Evolutionary conservation across 2,888 invertebrate genomes (phyloP).

Genomic region (Papilio demoleus): DNA sequence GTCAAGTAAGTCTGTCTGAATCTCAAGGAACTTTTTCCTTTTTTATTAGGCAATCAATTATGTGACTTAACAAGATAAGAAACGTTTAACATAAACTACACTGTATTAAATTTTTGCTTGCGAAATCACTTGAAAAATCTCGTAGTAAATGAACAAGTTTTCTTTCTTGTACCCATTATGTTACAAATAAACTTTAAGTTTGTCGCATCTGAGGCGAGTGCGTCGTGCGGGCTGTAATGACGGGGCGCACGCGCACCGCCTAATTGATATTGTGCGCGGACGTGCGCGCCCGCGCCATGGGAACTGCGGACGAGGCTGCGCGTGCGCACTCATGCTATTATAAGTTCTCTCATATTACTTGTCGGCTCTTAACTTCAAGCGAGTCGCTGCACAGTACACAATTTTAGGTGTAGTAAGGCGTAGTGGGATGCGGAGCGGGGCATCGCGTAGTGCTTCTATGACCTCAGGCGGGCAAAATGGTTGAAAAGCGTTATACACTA

Average conservation of each 20-base stretch:
- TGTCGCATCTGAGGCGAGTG: conserved; percentile 55
- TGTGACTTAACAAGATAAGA: no score
- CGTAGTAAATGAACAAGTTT: background rate
- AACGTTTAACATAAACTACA: background rate
- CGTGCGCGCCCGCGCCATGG: conserved; percentile 70
- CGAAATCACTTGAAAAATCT: background rate
- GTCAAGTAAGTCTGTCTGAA: no score
- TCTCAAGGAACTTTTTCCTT: no score
- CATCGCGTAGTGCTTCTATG: no score
- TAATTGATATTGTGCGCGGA: conserved; percentile 80
- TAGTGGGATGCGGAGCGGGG: no score
- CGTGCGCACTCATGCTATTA: conserved; percentile 53
- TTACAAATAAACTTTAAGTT: conserved; percentile 42
- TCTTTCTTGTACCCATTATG: background rate
- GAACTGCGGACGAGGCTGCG: conserved; percentile 52
- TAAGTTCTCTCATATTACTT: no score
- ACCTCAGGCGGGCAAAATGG: no score
- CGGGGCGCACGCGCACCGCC: conserved; percentile 80
- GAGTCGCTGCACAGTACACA: no score
- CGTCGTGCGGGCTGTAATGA: conserved; percentile 71
- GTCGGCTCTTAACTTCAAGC: no score
- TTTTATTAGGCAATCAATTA: no score
- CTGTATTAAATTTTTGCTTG: background rate
- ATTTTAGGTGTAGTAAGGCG: no score
- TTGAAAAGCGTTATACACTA: no score